Percentiles rank a stretch among this genome's conserved stretches.
phyloP scores from a whole-genome alignment of 2,113 vertebrate species.

The Gracilinanus agilis region DNA sequence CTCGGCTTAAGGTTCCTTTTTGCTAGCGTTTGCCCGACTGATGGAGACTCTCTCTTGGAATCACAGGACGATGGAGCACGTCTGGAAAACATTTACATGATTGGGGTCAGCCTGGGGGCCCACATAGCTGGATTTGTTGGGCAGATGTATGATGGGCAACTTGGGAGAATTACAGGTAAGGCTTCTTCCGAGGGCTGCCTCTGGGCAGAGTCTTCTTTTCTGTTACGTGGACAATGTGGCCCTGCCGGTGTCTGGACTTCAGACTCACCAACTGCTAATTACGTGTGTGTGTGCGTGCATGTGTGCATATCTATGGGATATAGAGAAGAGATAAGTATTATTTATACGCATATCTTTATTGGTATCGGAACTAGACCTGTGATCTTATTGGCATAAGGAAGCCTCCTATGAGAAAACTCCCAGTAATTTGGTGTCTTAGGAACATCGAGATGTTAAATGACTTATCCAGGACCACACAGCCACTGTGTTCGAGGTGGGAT shows the following conservation, averaged over 20 bases:
- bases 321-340: neutral
- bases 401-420: neutral
- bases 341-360: too few relatives aligned
- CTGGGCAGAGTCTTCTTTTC: neutral
- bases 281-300: neutral
- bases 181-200: neutral
- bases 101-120: constrained; percentile 95
- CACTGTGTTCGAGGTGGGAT: neutral
- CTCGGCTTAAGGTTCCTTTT: neutral
- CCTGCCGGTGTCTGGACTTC: neutral
- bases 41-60: constrained; percentile 56
- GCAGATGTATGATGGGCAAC: constrained; percentile 88
- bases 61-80: constrained; percentile 88
- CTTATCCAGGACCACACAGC: constrained; percentile 1
- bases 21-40: neutral
- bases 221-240: neutral
- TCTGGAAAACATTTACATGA: constrained; percentile 90
- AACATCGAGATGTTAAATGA: neutral
- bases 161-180: constrained; percentile 96
- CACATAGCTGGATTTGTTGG: constrained; percentile 95
- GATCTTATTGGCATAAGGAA: too few relatives aligned
- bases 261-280: neutral
- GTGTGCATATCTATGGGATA: neutral
- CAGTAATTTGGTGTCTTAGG: neutral
- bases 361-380: too few relatives aligned